Evolutionary conservation across 35 echinoderm and acorn worm genomes (phyloP), one percentile per base, ranked within the genome.

Genomic region (Diadema setosum): DNA sequence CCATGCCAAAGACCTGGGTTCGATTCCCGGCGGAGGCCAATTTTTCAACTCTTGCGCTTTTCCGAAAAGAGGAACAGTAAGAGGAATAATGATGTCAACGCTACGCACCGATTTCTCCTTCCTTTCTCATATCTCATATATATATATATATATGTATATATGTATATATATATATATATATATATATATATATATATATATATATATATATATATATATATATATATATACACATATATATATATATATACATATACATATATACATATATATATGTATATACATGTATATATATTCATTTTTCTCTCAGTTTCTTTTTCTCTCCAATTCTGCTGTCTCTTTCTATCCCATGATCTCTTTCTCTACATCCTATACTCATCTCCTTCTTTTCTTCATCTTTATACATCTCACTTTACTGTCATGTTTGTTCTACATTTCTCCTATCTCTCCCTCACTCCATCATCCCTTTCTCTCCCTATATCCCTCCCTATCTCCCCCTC

Each of bases 191-290:
- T 70, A 70, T 70, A 70, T 70, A 70, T 70, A 70, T 70, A 70
- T 70, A 70, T 70, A 70, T 70, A 70, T 70, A 70, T 70, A 70
- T 70, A 70, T 70, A 70, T 70, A 70, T 70, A 70, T 70, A 70
- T 70, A 70, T 70, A 70, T 70, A 70, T 70, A 70, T 27, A 70
- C 31, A 70, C 31, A 70, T 9, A 27, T 9, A 57, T 57, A 57
- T 57, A 57, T 57, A 57, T 57, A 57, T 57, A 70, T 70, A 70
- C 27, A 70, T 70, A 70, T 70, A 70, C 27, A 70, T 70, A 70
- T 70, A 70, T 70, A 70, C 27, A 70, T 70, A 70, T 70, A 70
- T 70, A 70, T 70, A 70, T 70, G 27, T 70, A 70, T 70, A 70
- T 27, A 70, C 31, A 70, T 27, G 27, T 9, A 27, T 9, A 14